phyloP scores from a whole-genome alignment of 1,140 invertebrate species.

The Tetragonula clypearis region DNA sequence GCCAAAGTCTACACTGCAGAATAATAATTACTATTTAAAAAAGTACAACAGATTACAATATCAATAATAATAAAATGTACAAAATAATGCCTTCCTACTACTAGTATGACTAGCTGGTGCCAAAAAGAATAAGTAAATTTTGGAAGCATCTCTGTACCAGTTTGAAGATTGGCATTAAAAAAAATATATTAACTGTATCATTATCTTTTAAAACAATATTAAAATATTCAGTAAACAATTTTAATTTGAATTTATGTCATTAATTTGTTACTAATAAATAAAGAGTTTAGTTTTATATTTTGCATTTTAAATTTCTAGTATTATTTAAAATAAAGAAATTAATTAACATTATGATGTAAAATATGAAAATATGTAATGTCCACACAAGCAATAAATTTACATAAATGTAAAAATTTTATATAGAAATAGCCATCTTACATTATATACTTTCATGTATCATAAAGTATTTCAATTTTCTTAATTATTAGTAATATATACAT shows the following conservation, averaged over 20 bases:
- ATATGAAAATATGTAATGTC: conserved; percentile 5
- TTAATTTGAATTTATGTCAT: not conserved
- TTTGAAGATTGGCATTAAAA: conserved; percentile 24
- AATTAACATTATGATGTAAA: not conserved
- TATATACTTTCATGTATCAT: conserved; percentile 17
- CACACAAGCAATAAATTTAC: conserved; percentile 34
- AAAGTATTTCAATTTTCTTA: not conserved
- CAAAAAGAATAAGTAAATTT: conserved; percentile 41
- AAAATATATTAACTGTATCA: conserved; percentile 1
- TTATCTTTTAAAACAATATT: not conserved
- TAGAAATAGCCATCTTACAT: not conserved
- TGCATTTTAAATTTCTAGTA: conserved; percentile 5
- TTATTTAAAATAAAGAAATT: not conserved
- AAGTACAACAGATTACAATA: conserved; percentile 49
- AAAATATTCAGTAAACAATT: not conserved
- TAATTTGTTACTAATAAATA: conserved; percentile 29
- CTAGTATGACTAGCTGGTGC: conserved; percentile 3
- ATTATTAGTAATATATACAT: not conserved
- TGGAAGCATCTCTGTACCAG: conserved; percentile 1
- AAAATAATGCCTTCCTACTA: conserved; percentile 53
- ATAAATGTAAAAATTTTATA: conserved; percentile 18
- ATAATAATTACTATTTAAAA: conserved; percentile 42
- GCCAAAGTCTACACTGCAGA: conserved; percentile 44
- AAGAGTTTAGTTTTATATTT: not conserved
- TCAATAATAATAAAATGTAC: conserved; percentile 48